Conservation (phyloP, 1,140 invertebrate genomes). For the Augochlora pura region DNA sequence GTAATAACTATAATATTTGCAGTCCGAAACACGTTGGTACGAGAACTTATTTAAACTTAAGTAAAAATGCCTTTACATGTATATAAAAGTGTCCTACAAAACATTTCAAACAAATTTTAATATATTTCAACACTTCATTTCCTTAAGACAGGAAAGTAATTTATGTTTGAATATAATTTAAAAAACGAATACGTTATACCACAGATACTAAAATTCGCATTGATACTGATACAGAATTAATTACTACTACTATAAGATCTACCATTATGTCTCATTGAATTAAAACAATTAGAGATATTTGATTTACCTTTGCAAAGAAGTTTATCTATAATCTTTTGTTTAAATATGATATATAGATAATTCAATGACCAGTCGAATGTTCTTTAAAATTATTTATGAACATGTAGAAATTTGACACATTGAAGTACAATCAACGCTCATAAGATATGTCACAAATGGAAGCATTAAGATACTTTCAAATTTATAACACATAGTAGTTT, state of each 20-base stretch:
- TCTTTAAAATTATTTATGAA: constrained; percentile 28
- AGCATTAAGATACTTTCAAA: constrained; percentile 37
- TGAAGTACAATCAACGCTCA: constrained; percentile 27
- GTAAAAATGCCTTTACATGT: not conserved
- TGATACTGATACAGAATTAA: constrained; percentile 32
- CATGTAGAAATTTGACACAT: constrained; percentile 26
- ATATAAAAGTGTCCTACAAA: not conserved
- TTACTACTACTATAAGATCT: constrained; percentile 2
- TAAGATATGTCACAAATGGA: constrained; percentile 53
- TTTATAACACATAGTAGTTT: constrained; percentile 32
- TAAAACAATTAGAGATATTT: constrained; percentile 28
- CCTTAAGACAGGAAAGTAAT: not conserved
- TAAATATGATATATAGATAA: constrained; percentile 17
- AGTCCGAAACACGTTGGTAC: not conserved
- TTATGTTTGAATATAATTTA: not conserved
- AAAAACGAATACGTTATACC: constrained; percentile 11
- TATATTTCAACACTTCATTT: constrained; percentile 20
- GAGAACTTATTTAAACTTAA: not conserved
- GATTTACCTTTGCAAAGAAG: constrained; percentile 17
- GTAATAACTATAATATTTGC: not conserved
- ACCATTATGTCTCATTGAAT: constrained; percentile 8
- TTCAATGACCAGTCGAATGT: constrained; percentile 21
- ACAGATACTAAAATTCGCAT: constrained; percentile 31
- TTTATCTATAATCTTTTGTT: constrained; percentile 7
- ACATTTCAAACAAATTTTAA: not conserved